A percentile compares a stretch with the other conserved stretches of the same genome.
Conservation (phyloP, 2,113 vertebrate species). For the Dromiciops gliroides region DNA sequence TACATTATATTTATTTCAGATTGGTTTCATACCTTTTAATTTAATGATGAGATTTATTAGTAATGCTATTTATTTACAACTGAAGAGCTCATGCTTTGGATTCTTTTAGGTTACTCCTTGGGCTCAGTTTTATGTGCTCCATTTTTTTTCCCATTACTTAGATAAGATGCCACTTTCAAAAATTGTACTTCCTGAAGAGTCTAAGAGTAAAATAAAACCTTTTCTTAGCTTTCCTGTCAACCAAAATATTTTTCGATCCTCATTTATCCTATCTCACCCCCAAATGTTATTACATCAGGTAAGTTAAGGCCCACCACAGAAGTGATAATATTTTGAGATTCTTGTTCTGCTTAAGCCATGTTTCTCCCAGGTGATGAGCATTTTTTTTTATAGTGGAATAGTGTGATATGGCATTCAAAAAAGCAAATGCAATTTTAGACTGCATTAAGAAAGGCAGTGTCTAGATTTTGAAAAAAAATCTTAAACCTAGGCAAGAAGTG, state of each 20-base stretch:
- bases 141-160: background rate
- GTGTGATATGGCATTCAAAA: background rate
- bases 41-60: slow-evolving; percentile 46
- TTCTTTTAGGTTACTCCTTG: background rate
- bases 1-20: slow-evolving; percentile 71
- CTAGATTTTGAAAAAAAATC: background rate
- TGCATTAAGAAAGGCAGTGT: background rate
- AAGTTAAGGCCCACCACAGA: background rate
- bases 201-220: background rate
- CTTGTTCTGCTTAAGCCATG: background rate
- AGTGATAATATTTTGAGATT: slow-evolving; percentile 23
- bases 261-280: background rate
- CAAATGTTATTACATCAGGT: background rate
- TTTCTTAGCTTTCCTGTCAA: background rate
- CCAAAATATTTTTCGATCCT: background rate
- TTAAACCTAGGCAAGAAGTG: background rate
- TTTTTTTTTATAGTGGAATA: slow-evolving; percentile 25
- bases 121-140: no score
- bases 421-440: background rate
- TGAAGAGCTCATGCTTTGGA: background rate
- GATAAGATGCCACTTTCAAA: background rate
- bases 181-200: background rate
- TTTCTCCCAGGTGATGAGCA: background rate
- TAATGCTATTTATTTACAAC: slow-evolving; percentile 23
- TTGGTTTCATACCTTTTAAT: slow-evolving; percentile 63